Conservation (phyloP, 2,797 vertebrate species). For the Sebastiscus tertius region DNA sequence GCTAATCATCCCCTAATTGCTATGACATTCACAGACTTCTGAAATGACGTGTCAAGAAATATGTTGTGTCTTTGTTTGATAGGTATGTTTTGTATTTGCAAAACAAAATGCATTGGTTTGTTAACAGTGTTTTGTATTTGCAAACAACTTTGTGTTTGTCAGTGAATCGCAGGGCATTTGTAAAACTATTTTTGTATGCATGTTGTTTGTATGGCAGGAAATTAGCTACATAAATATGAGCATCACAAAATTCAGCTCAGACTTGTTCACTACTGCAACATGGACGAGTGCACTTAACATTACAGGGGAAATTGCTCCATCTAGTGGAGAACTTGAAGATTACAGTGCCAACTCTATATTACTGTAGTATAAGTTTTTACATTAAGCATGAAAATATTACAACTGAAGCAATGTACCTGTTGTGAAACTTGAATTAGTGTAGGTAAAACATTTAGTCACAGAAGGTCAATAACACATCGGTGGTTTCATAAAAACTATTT, state of each 20-base stretch:
- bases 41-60: not conserved
- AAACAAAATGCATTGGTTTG: not conserved
- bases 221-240: not conserved
- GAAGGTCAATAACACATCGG: not conserved
- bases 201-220: not conserved
- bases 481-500: conserved; percentile 69
- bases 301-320: not conserved
- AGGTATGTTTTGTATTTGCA: not conserved
- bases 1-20: not conserved
- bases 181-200: not conserved
- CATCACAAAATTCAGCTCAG: too few species aligned
- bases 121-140: not conserved
- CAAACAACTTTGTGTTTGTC: not conserved
- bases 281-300: not conserved
- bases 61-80: not conserved
- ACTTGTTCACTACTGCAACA: not conserved
- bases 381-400: not conserved
- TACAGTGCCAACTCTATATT: not conserved
- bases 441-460: not conserved
- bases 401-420: not conserved
- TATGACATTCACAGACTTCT: not conserved
- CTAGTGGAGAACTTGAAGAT: conserved; percentile 22
- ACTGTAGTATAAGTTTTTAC: not conserved
- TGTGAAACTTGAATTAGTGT: not conserved
- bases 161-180: not conserved